phyloP scores from a whole-genome alignment of 1,140 invertebrate genomes.

The Drosophila nannoptera region DNA sequence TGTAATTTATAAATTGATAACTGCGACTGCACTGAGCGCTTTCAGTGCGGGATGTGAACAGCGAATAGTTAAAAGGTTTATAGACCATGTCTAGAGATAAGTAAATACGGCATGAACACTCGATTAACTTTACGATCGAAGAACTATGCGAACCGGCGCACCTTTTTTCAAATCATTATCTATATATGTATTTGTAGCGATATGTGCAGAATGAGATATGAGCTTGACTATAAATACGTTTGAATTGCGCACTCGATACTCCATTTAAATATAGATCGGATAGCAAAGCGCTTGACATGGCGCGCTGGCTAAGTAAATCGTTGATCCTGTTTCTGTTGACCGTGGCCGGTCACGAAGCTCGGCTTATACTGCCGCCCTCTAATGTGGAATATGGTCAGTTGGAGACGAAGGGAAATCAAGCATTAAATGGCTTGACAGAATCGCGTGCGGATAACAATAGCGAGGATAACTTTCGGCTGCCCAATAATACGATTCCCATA shows the following conservation, averaged over 20 bases:
- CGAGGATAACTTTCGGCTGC: conserved; percentile 81
- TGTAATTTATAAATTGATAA: too few relatives aligned
- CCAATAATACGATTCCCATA: conserved; percentile 81
- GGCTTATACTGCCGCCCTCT: conserved; percentile 19
- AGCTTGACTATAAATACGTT: conserved; percentile 49
- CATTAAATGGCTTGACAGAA: neutral
- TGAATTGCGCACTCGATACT: neutral
- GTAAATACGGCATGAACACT: conserved; percentile 1
- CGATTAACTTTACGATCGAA: conserved; percentile 3
- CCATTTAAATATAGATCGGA: conserved; percentile 79
- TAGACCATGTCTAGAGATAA: conserved; percentile 35
- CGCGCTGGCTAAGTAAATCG: conserved; percentile 35
- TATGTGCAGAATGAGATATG: conserved; percentile 51
- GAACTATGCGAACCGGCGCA: neutral
- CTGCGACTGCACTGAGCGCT: too few relatives aligned
- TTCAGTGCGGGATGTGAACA: neutral
- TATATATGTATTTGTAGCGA: conserved; percentile 32
- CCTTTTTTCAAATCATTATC: conserved; percentile 38
- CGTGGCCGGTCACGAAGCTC: conserved; percentile 42
- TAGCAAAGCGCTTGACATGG: conserved; percentile 87
- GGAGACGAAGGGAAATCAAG: conserved; percentile 52
- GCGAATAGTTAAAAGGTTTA: conserved; percentile 17
- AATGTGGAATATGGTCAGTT: conserved; percentile 36
- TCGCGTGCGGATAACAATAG: conserved; percentile 56
- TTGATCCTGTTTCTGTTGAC: conserved; percentile 47